A percentile compares a stretch with the other conserved stretches of the same genome.
phyloP scores from a whole-genome alignment of 2,797 vertebrate genomes.

The Phoxinus dragarum region DNA sequence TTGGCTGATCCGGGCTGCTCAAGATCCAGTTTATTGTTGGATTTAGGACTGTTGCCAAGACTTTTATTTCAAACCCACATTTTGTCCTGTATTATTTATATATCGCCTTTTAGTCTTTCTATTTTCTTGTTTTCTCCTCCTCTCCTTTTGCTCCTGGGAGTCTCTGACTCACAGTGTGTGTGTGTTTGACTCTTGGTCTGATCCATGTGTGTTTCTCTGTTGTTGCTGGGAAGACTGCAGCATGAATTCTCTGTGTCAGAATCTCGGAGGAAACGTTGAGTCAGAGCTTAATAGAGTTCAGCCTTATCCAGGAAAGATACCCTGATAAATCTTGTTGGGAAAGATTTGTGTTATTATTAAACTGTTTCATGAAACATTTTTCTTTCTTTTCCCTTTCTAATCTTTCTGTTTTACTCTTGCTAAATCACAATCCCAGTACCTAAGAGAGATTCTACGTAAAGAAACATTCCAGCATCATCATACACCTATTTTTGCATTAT shows the following conservation, averaged over 20 bases:
- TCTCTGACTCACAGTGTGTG: slow-evolving; percentile 44
- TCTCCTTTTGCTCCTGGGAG: slow-evolving; percentile 56
- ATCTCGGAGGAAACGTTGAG: background rate
- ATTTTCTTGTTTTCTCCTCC: slow-evolving; percentile 62
- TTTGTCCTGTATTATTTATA: slow-evolving; percentile 26
- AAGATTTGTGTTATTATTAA: background rate
- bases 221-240: slow-evolving; percentile 29
- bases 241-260: slow-evolving; percentile 1
- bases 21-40: slow-evolving; percentile 2
- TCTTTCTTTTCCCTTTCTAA: background rate
- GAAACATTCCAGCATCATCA: background rate
- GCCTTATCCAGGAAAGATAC: background rate
- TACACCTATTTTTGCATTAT: background rate
- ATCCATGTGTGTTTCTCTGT: slow-evolving; percentile 25
- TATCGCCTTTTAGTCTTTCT: background rate
- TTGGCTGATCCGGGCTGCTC: background rate
- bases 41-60: slow-evolving; percentile 29
- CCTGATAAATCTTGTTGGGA: background rate
- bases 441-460: background rate
- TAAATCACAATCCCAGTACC: background rate
- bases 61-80: background rate
- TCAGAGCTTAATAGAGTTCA: slow-evolving; percentile 28
- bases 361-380: background rate
- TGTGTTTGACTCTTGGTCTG: slow-evolving; percentile 17
- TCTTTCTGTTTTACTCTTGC: background rate